A percentile compares a stretch with the other conserved stretches of the same genome.
phyloP scores from a whole-genome alignment of 2,113 vertebrate species.

The Tenebrosternarchus preto region DNA sequence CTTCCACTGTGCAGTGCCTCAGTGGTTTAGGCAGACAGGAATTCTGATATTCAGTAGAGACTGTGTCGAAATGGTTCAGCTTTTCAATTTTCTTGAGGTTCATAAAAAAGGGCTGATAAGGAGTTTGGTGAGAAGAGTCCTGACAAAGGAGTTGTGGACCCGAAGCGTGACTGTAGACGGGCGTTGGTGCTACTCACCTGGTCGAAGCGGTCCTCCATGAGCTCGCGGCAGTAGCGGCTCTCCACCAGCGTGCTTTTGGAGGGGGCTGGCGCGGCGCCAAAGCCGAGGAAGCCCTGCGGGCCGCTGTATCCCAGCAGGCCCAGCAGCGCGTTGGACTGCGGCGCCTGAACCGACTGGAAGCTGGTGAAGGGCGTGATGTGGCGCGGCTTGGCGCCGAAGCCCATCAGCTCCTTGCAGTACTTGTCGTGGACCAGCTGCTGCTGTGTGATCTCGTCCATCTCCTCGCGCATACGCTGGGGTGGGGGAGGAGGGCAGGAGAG shows the following conservation, averaged over 20 bases:
- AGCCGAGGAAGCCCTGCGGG: conserved; percentile 89
- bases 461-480: conserved; percentile 89
- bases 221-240: conserved; percentile 93
- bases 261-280: conserved; percentile 83
- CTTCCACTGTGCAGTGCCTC: background rate
- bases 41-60: no score
- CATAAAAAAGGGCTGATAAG: no score
- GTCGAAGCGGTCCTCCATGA: conserved; percentile 97
- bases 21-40: background rate
- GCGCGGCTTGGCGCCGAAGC: conserved; percentile 92
- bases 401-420: conserved; percentile 96
- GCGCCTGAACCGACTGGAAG: conserved; percentile 94
- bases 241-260: conserved; percentile 90
- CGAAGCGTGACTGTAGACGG: no score
- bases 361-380: conserved; percentile 97
- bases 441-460: conserved; percentile 99
- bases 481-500: background rate
- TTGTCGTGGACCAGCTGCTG: conserved; percentile 97
- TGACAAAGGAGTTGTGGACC: background rate
- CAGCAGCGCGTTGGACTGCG: conserved; percentile 91
- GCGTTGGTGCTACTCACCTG: conserved; percentile 72
- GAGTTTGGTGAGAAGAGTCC: background rate
- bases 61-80: no score
- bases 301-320: conserved; percentile 92
- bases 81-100: no score